Evolutionary conservation across 2,888 invertebrate genomes (phyloP).

Genomic region (Metopia argyrocephala): DNA sequence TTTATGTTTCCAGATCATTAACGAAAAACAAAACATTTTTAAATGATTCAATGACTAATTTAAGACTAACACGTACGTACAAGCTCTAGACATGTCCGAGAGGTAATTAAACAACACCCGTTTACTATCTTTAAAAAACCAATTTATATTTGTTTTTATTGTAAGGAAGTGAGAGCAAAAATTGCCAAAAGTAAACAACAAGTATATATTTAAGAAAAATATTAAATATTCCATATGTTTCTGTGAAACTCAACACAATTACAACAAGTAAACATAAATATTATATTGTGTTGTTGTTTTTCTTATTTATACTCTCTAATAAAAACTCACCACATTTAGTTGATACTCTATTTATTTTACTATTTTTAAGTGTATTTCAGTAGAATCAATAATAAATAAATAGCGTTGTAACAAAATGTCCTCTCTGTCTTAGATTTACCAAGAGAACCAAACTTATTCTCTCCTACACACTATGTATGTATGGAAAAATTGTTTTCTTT

Average conservation of each 20-base stretch:
- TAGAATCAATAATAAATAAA: constrained; percentile 33
- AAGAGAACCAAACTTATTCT: no score
- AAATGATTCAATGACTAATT: constrained; percentile 41
- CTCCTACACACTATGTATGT: no score
- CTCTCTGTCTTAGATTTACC: neutral
- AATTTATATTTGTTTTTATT: no score
- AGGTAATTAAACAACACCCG: neutral
- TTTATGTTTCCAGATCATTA: neutral
- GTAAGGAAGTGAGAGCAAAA: neutral
- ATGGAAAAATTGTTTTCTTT: no score
- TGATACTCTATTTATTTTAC: no score
- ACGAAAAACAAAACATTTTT: neutral
- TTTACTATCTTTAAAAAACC: neutral
- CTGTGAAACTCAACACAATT: no score
- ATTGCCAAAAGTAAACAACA: neutral
- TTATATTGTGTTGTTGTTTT: constrained; percentile 8
- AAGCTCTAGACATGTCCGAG: no score
- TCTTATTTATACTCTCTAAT: no score
- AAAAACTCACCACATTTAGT: no score
- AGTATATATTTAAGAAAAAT: no score
- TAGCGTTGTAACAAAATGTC: constrained; percentile 22
- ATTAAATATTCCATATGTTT: no score
- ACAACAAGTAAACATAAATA: no score
- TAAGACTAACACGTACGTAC: constrained; percentile 29
- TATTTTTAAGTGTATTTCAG: neutral